Evolutionary conservation across 2,113 vertebrate species (phyloP), one percentile per base, ranked within the genome.

Genomic region (Pangasianodon hypophthalmus): DNA sequence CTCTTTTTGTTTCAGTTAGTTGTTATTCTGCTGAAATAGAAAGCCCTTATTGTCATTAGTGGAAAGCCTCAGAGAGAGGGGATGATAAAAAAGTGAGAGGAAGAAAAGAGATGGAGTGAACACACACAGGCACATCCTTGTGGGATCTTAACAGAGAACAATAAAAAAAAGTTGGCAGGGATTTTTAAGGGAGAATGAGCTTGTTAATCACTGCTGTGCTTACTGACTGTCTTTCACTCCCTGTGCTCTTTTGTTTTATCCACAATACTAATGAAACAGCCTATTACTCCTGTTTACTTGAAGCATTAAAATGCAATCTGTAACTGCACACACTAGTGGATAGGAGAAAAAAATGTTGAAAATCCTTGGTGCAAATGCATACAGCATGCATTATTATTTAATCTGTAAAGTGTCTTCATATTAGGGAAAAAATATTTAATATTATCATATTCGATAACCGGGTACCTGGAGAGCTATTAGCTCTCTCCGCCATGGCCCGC

Each of bases 171-270:
- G 50, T 71, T 58, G 50, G 5, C 41, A 62, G 6, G 75, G 52
- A 41, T 71, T 87, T 91, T 84, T 80, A 90, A 91, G 91, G 81
- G 87, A 87, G 87, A 91, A 88, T 60, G 84, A 88, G 88, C 87
- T 88, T 90, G 84, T 93, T 92, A 92, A 89, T 79, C 81, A 92
- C 44, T 13, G 67, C 82, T 90, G 77, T 41, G 37, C 84, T 84
- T 58, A 83, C 83, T 89, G 37, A 9, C 16, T 24, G 7, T 56
- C 69, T 89, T 48, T 48, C 24, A 56, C 56, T 85, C 24, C 13
- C 86, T 32, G 8, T 58, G 71, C 41, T 46, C 11, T 19, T 58
- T 44, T 64, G 50, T 41, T 85, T 85, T 71, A 79, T 69, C n/a
- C 18, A 85, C 69, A 90, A 67, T 64, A 21, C 60, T 83, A n/a